Conservation (phyloP, 2,113 vertebrate species). For the Sinocyclocheilus grahami region DNA sequence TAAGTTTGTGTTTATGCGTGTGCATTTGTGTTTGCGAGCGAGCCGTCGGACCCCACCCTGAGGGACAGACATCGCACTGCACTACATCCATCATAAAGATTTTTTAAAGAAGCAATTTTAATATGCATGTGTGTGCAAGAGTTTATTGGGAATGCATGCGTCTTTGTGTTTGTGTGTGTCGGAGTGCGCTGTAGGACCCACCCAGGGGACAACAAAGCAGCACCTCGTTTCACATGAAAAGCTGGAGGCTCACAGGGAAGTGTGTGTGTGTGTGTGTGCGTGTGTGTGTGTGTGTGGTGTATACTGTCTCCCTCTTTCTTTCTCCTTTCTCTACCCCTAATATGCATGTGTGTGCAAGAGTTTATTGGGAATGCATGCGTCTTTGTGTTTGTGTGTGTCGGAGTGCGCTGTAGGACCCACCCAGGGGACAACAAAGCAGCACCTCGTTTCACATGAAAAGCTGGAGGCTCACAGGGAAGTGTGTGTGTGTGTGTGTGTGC, state of each 20-base stretch:
- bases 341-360: conserved; percentile 48
- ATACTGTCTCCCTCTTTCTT: conserved; percentile 38
- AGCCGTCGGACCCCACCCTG: conserved; percentile 4
- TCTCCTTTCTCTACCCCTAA: conserved; percentile 34
- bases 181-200: conserved; percentile 51
- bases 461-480: conserved; percentile 59
- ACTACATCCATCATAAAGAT: conserved; percentile 27
- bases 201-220: conserved; percentile 72
- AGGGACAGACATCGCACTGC: conserved; percentile 19
- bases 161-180: conserved; percentile 48
- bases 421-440: conserved; percentile 71
- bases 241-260: conserved; percentile 61
- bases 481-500: conserved; percentile 38
- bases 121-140: conserved; percentile 47
- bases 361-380: conserved; percentile 40
- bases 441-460: conserved; percentile 79
- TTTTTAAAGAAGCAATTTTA: conserved; percentile 41
- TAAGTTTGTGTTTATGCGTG: conserved; percentile 48
- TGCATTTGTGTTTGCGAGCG: conserved; percentile 41
- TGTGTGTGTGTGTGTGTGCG: conserved; percentile 36
- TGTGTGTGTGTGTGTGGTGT: conserved; percentile 16
- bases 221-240: conserved; percentile 79
- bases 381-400: conserved; percentile 47
- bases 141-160: conserved; percentile 40
- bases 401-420: conserved; percentile 56